These are phyloP conservation scores for Patella pellucida DNA, from an alignment of 2,888 invertebrate genomes.

Conservation along the genomic window DNA sequence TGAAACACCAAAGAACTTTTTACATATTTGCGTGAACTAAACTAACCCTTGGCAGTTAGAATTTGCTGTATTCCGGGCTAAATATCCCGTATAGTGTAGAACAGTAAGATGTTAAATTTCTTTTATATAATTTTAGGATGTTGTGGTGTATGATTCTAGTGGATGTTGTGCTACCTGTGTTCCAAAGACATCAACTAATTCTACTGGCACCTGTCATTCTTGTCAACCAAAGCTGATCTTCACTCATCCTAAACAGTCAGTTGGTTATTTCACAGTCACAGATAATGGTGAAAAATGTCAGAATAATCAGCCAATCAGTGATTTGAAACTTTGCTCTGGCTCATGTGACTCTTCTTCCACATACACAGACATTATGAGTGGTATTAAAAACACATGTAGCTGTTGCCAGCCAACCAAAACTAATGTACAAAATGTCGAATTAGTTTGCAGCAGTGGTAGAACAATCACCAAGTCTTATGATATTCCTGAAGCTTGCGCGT, in stretches of 20 bases:
- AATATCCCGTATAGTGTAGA: too few relatives aligned
- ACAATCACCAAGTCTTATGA: constrained; percentile 46
- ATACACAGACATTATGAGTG: constrained; percentile 47
- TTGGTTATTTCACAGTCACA: constrained; percentile 52
- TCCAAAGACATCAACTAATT: constrained; percentile 15
- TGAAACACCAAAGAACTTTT: too few relatives aligned
- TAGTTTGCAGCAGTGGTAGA: constrained; percentile 51
- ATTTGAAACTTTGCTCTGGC: constrained; percentile 56
- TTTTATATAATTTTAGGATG: constrained; percentile 10
- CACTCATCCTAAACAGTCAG: constrained; percentile 41
- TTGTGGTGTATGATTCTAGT: constrained; percentile 7
- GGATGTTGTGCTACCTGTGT: constrained; percentile 10
- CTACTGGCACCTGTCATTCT: constrained; percentile 38
- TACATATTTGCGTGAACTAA: too few relatives aligned
- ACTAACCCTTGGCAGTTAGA: too few relatives aligned
- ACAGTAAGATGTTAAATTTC: too few relatives aligned
- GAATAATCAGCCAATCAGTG: constrained; percentile 48
- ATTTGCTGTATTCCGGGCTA: too few relatives aligned
- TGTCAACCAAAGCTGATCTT: constrained; percentile 53
- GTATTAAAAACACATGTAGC: constrained; percentile 49
- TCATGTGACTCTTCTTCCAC: constrained; percentile 50
- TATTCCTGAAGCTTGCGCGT: constrained; percentile 51
- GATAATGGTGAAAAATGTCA: constrained; percentile 45
- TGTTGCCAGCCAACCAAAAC: constrained; percentile 53
- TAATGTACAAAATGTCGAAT: constrained; percentile 37